Evolutionary conservation across 2,797 vertebrate genomes (phyloP).

Genomic region (Phataginus tricuspis): DNA sequence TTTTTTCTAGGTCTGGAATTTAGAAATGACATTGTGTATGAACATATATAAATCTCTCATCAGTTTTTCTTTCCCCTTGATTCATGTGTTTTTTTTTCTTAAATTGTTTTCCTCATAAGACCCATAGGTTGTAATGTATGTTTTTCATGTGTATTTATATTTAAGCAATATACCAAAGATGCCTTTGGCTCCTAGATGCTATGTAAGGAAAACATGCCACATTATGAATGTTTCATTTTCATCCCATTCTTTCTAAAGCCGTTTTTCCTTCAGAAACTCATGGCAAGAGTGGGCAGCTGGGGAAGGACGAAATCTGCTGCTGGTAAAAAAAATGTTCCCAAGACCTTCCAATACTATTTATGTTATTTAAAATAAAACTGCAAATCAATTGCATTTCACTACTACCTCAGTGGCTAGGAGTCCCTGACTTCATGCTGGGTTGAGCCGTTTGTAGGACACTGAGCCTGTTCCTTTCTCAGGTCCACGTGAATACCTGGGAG

Average conservation of each 20-base stretch:
- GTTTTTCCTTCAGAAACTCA: constrained; percentile 54
- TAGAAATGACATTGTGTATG: constrained; percentile 2
- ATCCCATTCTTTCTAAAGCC: constrained; percentile 36
- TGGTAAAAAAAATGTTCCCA: constrained; percentile 53
- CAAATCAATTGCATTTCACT: background rate
- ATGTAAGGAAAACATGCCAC: constrained; percentile 53
- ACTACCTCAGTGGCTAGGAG: background rate
- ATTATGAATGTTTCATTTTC: constrained; percentile 60
- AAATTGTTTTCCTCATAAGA: constrained; percentile 49
- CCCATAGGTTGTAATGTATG: constrained; percentile 18
- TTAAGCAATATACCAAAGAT: constrained; percentile 58
- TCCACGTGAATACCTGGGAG: background rate
- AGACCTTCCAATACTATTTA: constrained; percentile 32
- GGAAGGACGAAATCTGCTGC: background rate
- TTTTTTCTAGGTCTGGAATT: constrained; percentile 20
- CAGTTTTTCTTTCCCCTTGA: constrained; percentile 39
- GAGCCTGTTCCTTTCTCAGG: background rate
- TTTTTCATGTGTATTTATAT: constrained; percentile 46
- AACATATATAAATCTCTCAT: constrained; percentile 6
- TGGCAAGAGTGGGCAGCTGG: constrained; percentile 13
- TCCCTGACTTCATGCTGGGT: background rate
- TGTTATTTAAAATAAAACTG: constrained; percentile 51
- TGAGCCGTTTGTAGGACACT: background rate
- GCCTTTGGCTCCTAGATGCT: constrained; percentile 33
- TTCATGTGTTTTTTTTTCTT: constrained; percentile 30